Evolutionary conservation across 2,797 vertebrate genomes (phyloP).

Genomic region (Danio aesculapii): DNA sequence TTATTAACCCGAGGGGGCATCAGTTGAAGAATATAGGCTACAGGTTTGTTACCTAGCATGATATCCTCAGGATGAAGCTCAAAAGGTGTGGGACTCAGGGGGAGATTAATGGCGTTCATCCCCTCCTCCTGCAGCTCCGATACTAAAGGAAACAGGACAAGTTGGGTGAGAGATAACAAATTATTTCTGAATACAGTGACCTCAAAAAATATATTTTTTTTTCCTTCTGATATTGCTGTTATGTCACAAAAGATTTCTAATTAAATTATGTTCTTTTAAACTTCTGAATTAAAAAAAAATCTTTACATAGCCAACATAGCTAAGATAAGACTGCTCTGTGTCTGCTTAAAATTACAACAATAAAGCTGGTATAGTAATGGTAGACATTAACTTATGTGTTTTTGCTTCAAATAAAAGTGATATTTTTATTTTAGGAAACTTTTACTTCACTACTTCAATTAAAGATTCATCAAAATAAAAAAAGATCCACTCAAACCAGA

Average conservation of each 20-base stretch:
- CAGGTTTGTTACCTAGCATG: conserved; percentile 87
- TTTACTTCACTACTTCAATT: too few species aligned
- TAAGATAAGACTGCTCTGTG: too few species aligned
- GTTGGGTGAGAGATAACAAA: conserved; percentile 1
- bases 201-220: neutral
- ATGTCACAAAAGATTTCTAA: neutral
- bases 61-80: conserved; percentile 98
- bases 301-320: too few species aligned
- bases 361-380: too few species aligned
- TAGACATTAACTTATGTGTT: too few species aligned
- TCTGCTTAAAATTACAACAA: too few species aligned
- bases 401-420: too few species aligned
- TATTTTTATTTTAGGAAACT: too few species aligned
- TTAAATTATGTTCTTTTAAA: neutral
- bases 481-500: too few species aligned
- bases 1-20: conserved; percentile 16
- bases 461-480: too few species aligned
- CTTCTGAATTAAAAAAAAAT: neutral
- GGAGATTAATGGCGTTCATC: conserved; percentile 98
- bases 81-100: conserved; percentile 94
- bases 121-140: conserved; percentile 99
- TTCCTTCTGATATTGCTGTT: neutral
- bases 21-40: conserved; percentile 17
- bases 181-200: conserved; percentile 27
- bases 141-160: conserved; percentile 73